These are phyloP conservation scores for Anthopleura sola DNA, from an alignment of 64 coral and sea anemone species.

Conservation along the genomic window DNA sequence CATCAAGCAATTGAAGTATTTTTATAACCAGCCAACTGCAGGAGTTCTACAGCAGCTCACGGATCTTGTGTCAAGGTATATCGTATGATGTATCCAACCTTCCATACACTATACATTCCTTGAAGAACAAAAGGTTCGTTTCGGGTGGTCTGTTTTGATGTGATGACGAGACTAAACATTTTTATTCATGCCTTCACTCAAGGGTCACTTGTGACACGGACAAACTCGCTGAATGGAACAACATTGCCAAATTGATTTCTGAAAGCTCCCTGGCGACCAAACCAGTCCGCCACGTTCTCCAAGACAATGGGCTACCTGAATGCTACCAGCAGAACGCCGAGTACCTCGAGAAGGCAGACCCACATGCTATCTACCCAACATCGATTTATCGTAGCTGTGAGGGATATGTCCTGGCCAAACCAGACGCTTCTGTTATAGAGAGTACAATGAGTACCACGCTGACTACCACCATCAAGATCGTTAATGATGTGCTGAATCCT, in stretches of 20 bases:
- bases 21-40: slow-evolving; percentile 43
- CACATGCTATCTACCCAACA: slow-evolving; percentile 72
- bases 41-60: slow-evolving; percentile 42
- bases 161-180: too few relatives aligned
- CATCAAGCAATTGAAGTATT: slow-evolving; percentile 54
- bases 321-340: slow-evolving; percentile 61
- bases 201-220: not conserved
- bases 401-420: slow-evolving; percentile 47
- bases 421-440: slow-evolving; percentile 63
- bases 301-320: slow-evolving; percentile 9
- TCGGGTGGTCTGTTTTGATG: not conserved
- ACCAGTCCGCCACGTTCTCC: slow-evolving; percentile 35
- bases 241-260: slow-evolving; percentile 11
- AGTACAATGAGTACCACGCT: slow-evolving; percentile 61
- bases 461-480: slow-evolving; percentile 71
- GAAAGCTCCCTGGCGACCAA: not conserved
- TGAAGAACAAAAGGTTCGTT: too few relatives aligned
- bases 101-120: too few relatives aligned
- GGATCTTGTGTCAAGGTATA: slow-evolving; percentile 23
- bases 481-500: slow-evolving; percentile 46
- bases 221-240: slow-evolving; percentile 19
- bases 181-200: not conserved
- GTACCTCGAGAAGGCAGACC: slow-evolving; percentile 38
- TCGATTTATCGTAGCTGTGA: slow-evolving; percentile 76
- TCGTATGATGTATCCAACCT: not conserved